These are phyloP conservation scores for Agrenia bidenticulata DNA, from an alignment of 2,888 invertebrate species.

Conservation along the genomic window DNA sequence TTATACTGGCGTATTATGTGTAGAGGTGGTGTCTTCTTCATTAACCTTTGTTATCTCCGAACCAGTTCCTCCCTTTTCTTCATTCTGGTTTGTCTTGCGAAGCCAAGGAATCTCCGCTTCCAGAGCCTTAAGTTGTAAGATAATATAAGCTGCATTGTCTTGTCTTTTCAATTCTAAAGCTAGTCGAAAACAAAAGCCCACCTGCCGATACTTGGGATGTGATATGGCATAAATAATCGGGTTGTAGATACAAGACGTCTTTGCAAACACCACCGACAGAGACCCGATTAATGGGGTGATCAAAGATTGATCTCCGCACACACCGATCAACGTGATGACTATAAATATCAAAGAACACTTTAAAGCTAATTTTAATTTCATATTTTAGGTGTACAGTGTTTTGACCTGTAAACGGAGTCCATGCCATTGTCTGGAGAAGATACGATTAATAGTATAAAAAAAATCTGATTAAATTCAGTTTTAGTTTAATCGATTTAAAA, in stretches of 20 bases:
- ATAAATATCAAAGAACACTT: no score
- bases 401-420: slow-evolving; percentile 74
- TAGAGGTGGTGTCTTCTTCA: no score
- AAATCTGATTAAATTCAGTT: neutral
- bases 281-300: slow-evolving; percentile 79
- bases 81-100: neutral
- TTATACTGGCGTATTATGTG: no score
- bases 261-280: slow-evolving; percentile 88
- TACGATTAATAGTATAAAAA: neutral
- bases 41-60: no score
- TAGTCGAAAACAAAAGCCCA: slow-evolving; percentile 2
- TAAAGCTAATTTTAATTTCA: no score
- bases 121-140: neutral
- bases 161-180: neutral
- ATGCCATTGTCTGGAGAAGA: slow-evolving; percentile 81
- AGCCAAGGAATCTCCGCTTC: neutral
- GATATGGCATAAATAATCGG: slow-evolving; percentile 88
- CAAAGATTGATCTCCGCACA: slow-evolving; percentile 69
- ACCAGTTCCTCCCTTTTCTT: no score
- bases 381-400: no score
- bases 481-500: slow-evolving; percentile 57
- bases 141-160: neutral
- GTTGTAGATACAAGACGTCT: slow-evolving; percentile 86
- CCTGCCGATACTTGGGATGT: slow-evolving; percentile 71
- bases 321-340: slow-evolving; percentile 75